Evolutionary conservation across 2,888 invertebrate species (phyloP).

Genomic region (Micropterix aruncella): DNA sequence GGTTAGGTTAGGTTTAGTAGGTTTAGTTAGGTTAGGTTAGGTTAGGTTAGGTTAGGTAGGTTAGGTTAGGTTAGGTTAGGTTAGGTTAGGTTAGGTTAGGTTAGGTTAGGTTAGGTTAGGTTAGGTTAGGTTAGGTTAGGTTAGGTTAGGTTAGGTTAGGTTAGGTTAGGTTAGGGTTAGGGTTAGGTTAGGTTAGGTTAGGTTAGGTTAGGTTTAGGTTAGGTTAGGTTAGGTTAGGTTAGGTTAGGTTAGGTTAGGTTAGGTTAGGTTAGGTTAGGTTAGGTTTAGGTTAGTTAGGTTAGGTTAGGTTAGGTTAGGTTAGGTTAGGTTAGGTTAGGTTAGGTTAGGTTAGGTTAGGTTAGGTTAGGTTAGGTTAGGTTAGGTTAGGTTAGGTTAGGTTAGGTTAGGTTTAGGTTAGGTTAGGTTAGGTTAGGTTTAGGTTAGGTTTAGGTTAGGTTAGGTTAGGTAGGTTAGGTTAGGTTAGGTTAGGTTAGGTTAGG

Average conservation of each 20-base stretch:
- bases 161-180: constrained; percentile 11
- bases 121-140: constrained; percentile 11
- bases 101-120: constrained; percentile 14
- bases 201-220: constrained; percentile 4
- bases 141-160: constrained; percentile 13
- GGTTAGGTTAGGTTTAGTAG: constrained; percentile 9
- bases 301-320: constrained; percentile 3
- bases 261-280: constrained; percentile 1
- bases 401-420: constrained; percentile 1
- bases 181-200: constrained; percentile 11
- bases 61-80: constrained; percentile 10
- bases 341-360: constrained; percentile 2
- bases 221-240: constrained; percentile 7
- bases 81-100: constrained; percentile 12
- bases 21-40: constrained; percentile 8
- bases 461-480: background rate
- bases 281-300: constrained; percentile 1
- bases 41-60: constrained; percentile 9
- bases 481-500: constrained; percentile 1
- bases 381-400: constrained; percentile 1
- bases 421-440: background rate
- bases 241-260: constrained; percentile 6
- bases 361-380: constrained; percentile 3
- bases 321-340: constrained; percentile 3
- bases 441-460: constrained; percentile 1